A percentile compares a stretch with the other conserved stretches of the same genome.
These are phyloP conservation scores for Sycobia sp. DNA, from an alignment of 1,140 invertebrate species.

Conservation along the genomic window DNA sequence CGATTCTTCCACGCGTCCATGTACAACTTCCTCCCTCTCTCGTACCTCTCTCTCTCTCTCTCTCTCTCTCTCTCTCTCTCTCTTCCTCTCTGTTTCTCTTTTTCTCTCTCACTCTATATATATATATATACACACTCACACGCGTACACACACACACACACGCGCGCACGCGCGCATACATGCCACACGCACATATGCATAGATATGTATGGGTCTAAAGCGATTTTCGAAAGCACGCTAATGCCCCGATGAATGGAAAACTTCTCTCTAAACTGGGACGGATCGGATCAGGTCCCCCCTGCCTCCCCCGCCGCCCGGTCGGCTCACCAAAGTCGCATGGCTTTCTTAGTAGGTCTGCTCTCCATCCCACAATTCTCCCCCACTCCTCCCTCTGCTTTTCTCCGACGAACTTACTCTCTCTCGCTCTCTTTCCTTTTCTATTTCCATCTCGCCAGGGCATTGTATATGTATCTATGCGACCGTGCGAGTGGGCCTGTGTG, in stretches of 20 bases:
- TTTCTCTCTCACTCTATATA: no score
- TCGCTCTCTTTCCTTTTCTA: no score
- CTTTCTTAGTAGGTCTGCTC: neutral
- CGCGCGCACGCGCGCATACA: no score
- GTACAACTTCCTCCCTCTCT: neutral
- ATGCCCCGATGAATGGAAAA: constrained; percentile 43
- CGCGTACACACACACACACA: no score
- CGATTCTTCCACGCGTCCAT: no score
- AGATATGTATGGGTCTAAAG: constrained; percentile 52
- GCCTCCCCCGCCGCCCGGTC: no score
- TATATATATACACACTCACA: no score
- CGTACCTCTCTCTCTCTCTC: neutral
- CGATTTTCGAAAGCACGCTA: constrained; percentile 55
- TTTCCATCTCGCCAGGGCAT: no score
- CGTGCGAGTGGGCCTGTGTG: neutral
- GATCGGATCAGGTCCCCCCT: no score
- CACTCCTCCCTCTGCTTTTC: neutral
- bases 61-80: constrained; percentile 13
- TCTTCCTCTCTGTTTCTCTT: no score
- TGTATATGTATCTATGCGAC: no score
- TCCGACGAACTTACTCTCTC: neutral
- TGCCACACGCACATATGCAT: no score
- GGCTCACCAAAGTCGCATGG: constrained; percentile 15
- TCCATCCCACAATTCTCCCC: neutral
- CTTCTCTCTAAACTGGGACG: neutral